Base-by-base conservation (phyloP, 2,113 vertebrate genomes). In the Chauna torquata region DNA sequence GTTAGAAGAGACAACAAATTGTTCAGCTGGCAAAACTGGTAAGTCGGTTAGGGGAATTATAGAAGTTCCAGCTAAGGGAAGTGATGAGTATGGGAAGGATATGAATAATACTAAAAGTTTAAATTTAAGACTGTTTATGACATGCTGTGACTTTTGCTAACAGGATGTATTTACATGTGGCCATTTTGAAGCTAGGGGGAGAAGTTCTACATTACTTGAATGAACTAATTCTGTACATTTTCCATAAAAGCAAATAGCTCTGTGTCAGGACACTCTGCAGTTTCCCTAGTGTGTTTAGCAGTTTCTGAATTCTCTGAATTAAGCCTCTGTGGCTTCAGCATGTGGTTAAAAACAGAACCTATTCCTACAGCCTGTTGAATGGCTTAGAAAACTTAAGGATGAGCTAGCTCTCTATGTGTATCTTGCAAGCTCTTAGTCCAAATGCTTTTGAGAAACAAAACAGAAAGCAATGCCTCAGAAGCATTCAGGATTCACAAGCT, bases 281-380 rank as follows among this genome's bases (percentile, higher is more conserved):
- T 82, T 87, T 65, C 44, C 45, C 66, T 79, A 71, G 19, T 5
- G 36, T 71, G 30, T 86, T 88, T 65, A 86, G 40, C 25, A 79
- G 11, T 78, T 88, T 30, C 59, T 40, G 38, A 20, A 16, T 80
- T 90, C 78, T 72, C 58, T 55, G 44, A 92, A 91, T 32, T 11
- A 38, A 61, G 36, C 38, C 27, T 3, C 81, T 82, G 50, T 47
- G 40, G 15, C 23, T 54, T 18, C 83, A 88, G 62, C 30, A 86
- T 42, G 40, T 80, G 65, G 65, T 87, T 90, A 79, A 91, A 96
- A 79, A 28, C 38, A 95, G 32, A 84, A 65, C 22, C 17, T 82
- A 47, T 59, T 94, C 95, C 55, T 79, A 55, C 44, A 91, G 64
- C 52, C 44, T 50, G 42, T 3, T 91, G 78, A 76, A 64, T 30